Percentiles rank a stretch among this genome's conserved stretches.
Conservation (phyloP, 2,113 vertebrate species). For the Formicarius rufipectus region DNA sequence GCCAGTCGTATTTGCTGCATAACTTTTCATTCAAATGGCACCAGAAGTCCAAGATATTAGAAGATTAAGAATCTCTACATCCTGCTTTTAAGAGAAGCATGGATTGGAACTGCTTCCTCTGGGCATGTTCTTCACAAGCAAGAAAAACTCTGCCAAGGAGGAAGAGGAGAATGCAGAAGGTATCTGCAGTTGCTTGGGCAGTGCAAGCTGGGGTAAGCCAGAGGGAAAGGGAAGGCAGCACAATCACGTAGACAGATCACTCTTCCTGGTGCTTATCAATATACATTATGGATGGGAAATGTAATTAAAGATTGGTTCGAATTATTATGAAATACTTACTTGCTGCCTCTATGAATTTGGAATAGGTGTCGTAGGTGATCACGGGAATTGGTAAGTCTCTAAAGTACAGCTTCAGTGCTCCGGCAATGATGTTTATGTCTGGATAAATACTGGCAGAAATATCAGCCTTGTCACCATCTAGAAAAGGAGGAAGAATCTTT, state of each 20-base stretch:
- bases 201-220: background rate
- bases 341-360: constrained; percentile 94
- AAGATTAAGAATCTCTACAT: background rate
- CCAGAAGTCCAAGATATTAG: background rate
- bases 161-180: background rate
- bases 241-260: background rate
- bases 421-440: constrained; percentile 96
- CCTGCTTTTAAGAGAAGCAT: background rate
- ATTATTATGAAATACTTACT: constrained; percentile 80
- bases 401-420: constrained; percentile 95
- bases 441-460: constrained; percentile 89
- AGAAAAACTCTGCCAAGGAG: background rate
- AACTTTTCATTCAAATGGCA: background rate
- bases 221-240: background rate
- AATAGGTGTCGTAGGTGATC: constrained; percentile 94
- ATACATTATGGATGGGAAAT: background rate
- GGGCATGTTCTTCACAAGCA: background rate
- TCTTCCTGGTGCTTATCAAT: background rate
- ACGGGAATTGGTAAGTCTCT: constrained; percentile 95
- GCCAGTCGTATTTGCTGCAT: background rate
- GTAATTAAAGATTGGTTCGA: background rate
- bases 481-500: constrained; percentile 55
- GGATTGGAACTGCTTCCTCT: background rate
- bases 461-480: constrained; percentile 96
- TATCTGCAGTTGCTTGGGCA: background rate